These are phyloP conservation scores for Drosophila chauvacae DNA, from an alignment of 1,140 invertebrate genomes.

Conservation along the genomic window DNA sequence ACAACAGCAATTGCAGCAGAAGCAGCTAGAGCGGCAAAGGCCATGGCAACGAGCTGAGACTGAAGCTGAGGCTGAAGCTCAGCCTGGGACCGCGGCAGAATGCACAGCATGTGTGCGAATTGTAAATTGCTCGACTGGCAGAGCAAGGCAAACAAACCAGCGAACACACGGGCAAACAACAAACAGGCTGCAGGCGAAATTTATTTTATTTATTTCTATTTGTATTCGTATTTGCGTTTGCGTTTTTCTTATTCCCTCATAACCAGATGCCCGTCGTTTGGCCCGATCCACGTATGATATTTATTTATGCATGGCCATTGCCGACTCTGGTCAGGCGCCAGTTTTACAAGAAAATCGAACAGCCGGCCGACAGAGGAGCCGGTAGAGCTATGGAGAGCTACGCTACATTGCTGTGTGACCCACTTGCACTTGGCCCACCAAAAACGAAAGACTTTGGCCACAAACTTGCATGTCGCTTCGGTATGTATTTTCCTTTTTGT, in stretches of 20 bases:
- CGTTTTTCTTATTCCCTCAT: conserved; percentile 45
- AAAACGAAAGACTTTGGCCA: conserved; percentile 73
- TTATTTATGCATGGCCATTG: conserved; percentile 66
- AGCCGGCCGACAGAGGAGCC: conserved; percentile 27
- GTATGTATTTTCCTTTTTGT: conserved; percentile 36
- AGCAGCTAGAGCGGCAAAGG: conserved; percentile 29
- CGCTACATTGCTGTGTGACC: conserved; percentile 49
- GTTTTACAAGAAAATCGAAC: conserved; percentile 63
- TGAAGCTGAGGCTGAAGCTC: background rate
- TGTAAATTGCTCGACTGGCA: conserved; percentile 75
- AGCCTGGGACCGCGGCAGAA: background rate
- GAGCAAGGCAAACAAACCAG: conserved; percentile 49
- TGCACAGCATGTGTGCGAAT: conserved; percentile 79
- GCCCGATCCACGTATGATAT: conserved; percentile 59
- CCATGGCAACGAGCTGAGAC: background rate
- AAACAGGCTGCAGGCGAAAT: conserved; percentile 70
- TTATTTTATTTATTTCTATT: conserved; percentile 66
- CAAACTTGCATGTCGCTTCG: conserved; percentile 62
- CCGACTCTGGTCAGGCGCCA: conserved; percentile 48
- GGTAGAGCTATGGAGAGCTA: conserved; percentile 11
- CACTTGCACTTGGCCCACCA: conserved; percentile 60
- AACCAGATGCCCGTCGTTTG: conserved; percentile 45
- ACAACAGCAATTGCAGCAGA: conserved; percentile 17
- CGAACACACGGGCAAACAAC: conserved; percentile 53
- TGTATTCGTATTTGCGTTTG: conserved; percentile 61